Conservation (phyloP, 1,140 invertebrate genomes). For the Stratiolaelaps scimitus region DNA sequence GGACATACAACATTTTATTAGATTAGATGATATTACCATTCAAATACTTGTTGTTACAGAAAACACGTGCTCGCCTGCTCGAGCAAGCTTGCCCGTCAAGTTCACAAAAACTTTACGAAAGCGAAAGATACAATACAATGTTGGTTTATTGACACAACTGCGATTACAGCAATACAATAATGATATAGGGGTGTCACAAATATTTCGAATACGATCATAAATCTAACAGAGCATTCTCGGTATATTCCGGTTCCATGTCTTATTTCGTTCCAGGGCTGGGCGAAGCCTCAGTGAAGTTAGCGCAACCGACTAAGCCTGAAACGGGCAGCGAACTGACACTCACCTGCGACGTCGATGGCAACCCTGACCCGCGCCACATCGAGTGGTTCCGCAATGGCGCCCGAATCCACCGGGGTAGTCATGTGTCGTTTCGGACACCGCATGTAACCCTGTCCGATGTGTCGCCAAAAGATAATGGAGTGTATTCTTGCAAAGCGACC, state of each 20-base stretch:
- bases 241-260: background rate
- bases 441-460: constrained; percentile 49
- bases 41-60: no score
- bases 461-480: constrained; percentile 49
- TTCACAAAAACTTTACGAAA: no score
- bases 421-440: constrained; percentile 50
- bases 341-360: constrained; percentile 59
- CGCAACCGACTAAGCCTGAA: constrained; percentile 39
- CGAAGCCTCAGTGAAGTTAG: constrained; percentile 5
- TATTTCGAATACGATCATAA: no score
- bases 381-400: constrained; percentile 63
- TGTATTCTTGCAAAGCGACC: constrained; percentile 54
- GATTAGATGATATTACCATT: no score
- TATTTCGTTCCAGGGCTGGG: background rate
- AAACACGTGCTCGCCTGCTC: no score
- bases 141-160: no score
- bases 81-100: no score
- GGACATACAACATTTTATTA: no score
- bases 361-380: constrained; percentile 52
- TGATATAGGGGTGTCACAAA: no score
- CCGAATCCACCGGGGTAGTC: constrained; percentile 48
- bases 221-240: no score
- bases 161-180: no score
- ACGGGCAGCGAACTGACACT: constrained; percentile 52
- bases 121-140: no score